Conservation (phyloP, 2,888 invertebrate genomes). For the Pandemis cinnamomeana region DNA sequence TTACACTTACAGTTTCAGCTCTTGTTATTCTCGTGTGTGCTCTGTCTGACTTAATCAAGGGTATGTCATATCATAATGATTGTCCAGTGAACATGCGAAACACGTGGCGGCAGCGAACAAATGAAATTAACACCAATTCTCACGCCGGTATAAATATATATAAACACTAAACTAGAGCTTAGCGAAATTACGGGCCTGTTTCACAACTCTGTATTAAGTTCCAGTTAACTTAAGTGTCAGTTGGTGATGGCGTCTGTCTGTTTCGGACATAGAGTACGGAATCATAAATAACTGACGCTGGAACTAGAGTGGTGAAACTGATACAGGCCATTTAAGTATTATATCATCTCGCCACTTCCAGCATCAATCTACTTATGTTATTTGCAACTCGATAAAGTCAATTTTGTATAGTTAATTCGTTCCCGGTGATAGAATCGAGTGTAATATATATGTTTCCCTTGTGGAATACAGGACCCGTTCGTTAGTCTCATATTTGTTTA, state of each 20-base stretch:
- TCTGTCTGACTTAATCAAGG: not conserved
- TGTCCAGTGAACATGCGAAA: not conserved
- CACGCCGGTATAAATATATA: constrained; percentile 18
- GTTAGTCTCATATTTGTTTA: constrained; percentile 32
- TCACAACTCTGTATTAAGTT: no score
- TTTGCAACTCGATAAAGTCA: constrained; percentile 25
- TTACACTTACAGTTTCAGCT: no score
- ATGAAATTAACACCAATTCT: constrained; percentile 9
- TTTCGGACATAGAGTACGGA: no score
- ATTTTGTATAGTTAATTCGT: constrained; percentile 23
- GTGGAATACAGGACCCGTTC: not conserved
- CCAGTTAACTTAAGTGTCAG: no score
- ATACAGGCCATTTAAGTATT: not conserved
- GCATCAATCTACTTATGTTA: not conserved
- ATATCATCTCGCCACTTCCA: constrained; percentile 15
- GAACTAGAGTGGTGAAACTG: no score
- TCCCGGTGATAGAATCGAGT: constrained; percentile 1
- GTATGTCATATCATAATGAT: constrained; percentile 16
- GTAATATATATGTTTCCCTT: not conserved
- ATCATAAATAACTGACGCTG: no score
- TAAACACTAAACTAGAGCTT: constrained; percentile 23
- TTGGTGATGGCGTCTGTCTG: no score
- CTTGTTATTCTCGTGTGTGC: not conserved
- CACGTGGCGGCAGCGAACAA: not conserved
- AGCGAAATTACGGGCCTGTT: constrained; percentile 16